Evolutionary conservation across 2,113 vertebrate species (phyloP).

Genomic region (Muscicapa adusta): DNA sequence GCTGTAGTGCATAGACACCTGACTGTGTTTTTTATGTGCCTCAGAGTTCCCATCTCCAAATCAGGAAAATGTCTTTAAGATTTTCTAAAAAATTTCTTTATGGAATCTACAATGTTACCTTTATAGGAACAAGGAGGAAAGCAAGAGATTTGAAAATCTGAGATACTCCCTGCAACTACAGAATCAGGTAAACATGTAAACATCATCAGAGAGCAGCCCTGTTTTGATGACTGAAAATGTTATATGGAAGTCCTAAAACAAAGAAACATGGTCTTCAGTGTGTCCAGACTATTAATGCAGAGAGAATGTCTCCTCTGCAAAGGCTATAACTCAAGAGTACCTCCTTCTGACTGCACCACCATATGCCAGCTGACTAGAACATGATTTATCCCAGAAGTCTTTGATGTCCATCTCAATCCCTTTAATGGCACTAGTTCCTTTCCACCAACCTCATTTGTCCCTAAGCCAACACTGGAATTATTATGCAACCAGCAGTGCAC

Average conservation of each 20-base stretch:
- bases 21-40: background rate
- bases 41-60: background rate
- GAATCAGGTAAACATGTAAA: background rate
- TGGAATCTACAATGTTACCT: background rate
- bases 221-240: background rate
- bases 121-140: background rate
- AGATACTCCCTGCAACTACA: background rate
- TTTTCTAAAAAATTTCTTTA: background rate
- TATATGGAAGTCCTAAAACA: background rate
- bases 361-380: background rate
- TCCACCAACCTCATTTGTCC: background rate
- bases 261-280: background rate
- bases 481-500: background rate
- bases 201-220: background rate
- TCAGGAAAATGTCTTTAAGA: background rate
- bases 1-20: background rate
- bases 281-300: accelerated
- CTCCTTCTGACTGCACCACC: background rate
- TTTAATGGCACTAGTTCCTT: background rate
- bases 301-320: background rate
- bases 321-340: background rate
- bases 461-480: background rate
- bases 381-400: background rate
- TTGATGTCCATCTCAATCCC: background rate
- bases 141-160: background rate